A percentile compares a stretch with the other conserved stretches of the same genome.
Conservation (phyloP, 2,888 invertebrate genomes). For the Athalia cordata region DNA sequence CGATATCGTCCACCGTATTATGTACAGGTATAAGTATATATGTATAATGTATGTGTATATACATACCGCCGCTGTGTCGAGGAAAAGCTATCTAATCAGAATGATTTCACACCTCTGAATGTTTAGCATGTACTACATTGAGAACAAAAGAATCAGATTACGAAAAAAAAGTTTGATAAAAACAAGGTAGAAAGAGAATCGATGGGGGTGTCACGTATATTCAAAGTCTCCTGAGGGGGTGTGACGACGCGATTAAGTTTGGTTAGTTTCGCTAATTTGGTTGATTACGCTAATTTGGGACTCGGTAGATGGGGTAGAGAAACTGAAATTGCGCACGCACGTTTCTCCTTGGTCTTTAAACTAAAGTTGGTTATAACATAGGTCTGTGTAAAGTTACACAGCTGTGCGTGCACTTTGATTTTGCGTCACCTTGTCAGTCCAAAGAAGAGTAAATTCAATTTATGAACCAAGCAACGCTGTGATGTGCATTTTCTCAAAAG, state of each 20-base stretch:
- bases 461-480: neutral
- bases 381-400: no score
- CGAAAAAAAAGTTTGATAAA: neutral
- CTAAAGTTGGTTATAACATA: neutral
- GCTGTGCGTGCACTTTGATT: slow-evolving; percentile 25
- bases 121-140: no score
- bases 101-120: no score
- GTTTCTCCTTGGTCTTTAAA: neutral
- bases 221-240: neutral
- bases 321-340: slow-evolving; percentile 5
- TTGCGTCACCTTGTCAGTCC: neutral
- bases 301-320: neutral
- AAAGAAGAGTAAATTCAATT: slow-evolving; percentile 1
- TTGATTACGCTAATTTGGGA: slow-evolving; percentile 39
- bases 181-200: neutral
- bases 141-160: no score
- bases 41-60: no score
- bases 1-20: neutral
- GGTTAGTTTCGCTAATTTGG: slow-evolving; percentile 34
- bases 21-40: no score
- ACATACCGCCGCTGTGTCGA: no score
- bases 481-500: slow-evolving; percentile 1
- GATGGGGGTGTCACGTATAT: neutral
- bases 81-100: no score
- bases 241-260: slow-evolving; percentile 27